A percentile compares a stretch with the other conserved stretches of the same genome.
Conservation (phyloP, 2,888 invertebrate genomes). For the Heliothis peltigera region DNA sequence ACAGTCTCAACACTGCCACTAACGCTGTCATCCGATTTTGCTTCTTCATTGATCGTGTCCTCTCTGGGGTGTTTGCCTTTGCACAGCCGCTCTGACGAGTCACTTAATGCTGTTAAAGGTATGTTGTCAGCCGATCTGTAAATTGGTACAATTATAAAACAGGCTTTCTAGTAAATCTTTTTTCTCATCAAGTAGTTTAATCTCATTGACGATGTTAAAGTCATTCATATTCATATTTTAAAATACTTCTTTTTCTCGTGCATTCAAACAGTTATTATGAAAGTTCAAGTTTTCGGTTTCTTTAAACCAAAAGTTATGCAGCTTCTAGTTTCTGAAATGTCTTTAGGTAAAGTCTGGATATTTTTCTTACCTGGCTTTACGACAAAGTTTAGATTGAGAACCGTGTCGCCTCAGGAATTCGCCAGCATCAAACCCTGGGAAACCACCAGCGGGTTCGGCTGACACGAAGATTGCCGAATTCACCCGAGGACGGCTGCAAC, state of each 20-base stretch:
- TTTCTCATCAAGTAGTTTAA: too few species aligned
- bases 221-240: too few species aligned
- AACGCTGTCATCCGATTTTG: constrained; percentile 81
- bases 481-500: constrained; percentile 92
- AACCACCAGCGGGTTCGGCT: constrained; percentile 93
- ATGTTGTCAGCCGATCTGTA: constrained; percentile 87
- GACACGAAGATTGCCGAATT: constrained; percentile 96
- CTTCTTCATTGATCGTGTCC: constrained; percentile 87
- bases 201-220: too few species aligned
- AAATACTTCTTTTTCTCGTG: too few species aligned
- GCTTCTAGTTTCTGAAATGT: neutral
- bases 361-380: constrained; percentile 91
- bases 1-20: constrained; percentile 87
- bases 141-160: constrained; percentile 2
- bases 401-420: constrained; percentile 95
- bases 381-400: constrained; percentile 94
- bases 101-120: constrained; percentile 84
- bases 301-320: neutral
- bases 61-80: constrained; percentile 80
- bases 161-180: neutral
- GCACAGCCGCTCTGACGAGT: constrained; percentile 88
- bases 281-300: too few species aligned
- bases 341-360: neutral
- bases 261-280: neutral
- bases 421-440: constrained; percentile 94